A percentile compares a stretch with the other conserved stretches of the same genome.
These are phyloP conservation scores for Notolepis coatsorum DNA, from an alignment of 2,797 vertebrate genomes.

Conservation along the genomic window DNA sequence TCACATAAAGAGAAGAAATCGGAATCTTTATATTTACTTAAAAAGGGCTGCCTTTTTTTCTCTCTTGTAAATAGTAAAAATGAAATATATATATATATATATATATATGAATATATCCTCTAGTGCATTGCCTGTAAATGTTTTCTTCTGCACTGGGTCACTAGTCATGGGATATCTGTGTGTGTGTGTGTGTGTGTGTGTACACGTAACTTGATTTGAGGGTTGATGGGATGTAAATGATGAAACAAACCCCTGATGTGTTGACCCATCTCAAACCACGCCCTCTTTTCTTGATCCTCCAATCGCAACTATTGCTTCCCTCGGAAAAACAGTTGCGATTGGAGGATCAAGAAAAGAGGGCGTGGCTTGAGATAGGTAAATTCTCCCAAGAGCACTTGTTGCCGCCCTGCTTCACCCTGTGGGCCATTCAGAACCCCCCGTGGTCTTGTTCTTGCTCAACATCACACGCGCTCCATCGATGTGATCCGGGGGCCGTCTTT, in stretches of 20 bases:
- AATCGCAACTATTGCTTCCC: too few species aligned
- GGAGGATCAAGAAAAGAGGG: too few species aligned
- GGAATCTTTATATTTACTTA: conserved; percentile 82
- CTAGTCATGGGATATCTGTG: conserved; percentile 40
- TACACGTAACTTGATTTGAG: conserved; percentile 39
- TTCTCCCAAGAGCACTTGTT: conserved; percentile 50
- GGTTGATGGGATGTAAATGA: conserved; percentile 47
- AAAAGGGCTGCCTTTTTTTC: conserved; percentile 93
- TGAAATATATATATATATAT: conserved; percentile 62
- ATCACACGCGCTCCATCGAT: conserved; percentile 53
- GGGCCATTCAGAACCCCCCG: conserved; percentile 39
- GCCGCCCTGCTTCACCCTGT: conserved; percentile 44
- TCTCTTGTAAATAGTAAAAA: conserved; percentile 86
- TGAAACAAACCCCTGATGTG: conserved; percentile 17
- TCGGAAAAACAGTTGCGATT: too few species aligned
- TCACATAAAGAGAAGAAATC: conserved; percentile 78
- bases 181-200: conserved; percentile 21
- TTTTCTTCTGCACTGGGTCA: conserved; percentile 80
- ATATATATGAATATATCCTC: conserved; percentile 79
- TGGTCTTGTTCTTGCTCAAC: background rate
- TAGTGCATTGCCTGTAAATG: conserved; percentile 85
- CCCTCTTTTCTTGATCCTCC: too few species aligned
- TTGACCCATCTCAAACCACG: too few species aligned
- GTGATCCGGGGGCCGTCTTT: conserved; percentile 43
- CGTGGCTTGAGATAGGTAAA: too few species aligned